Evolutionary conservation across 2,797 vertebrate species (phyloP), one percentile per base, ranked within the genome.

Genomic region (Chaenodraco wilsoni): DNA sequence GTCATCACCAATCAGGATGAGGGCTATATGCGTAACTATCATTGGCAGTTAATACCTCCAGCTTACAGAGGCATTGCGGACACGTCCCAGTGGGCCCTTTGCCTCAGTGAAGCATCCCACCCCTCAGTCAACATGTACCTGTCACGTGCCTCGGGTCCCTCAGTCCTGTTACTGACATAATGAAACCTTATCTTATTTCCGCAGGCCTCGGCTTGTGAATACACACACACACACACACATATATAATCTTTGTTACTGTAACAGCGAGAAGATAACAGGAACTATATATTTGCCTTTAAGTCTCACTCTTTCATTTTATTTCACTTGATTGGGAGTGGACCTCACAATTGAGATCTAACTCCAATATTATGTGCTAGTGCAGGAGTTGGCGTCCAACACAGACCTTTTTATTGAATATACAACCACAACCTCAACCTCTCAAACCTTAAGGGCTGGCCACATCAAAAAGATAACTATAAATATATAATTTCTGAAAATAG

Each of bases 1-100:
- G 91, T 93, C 92, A 91, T 92, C 89, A 78, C 85, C 90, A 91
- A 90, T 93, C 89, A 92, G 80, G 83, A 83, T 79, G 74, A 77
- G 78, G 56, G 85, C 86, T 91, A 87, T 90, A 89, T 79, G 88
- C 77, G 88, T 89, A 83, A 72, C 83, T 86, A 79, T 87, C 88
- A 88, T 79, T 82, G 70, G 78, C 82, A 89, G 88, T 84, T 92
- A 91, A 91, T 88, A 76, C 86, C 81, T 54, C 60, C 33, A 65
- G 88, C 86, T 92, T 88, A 90, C 17, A 69, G 45, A 84, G 79
- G 79, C 84, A 86, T 79, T 67, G 64, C 62, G 68, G 68, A 86
- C 87, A 86, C 2, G 49, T 85, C 85, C 81, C 84, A 58, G 71
- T 77, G 77, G 78, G 71, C 66, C 49, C 65, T 60, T 69, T 69